Evolutionary conservation across 2,113 vertebrate genomes (phyloP).

Genomic region (Scolopax mira): DNA sequence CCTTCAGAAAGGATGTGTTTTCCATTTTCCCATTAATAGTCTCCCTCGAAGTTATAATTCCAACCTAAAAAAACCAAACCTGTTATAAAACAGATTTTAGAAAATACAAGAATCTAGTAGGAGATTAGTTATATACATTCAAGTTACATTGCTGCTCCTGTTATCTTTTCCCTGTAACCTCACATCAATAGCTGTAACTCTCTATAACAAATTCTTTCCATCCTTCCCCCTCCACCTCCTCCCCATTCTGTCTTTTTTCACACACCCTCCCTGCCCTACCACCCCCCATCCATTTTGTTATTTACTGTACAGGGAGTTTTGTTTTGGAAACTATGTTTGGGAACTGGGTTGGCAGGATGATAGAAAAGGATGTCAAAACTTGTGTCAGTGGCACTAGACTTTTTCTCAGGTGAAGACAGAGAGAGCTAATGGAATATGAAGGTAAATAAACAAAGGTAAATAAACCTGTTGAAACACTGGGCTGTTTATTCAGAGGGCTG

Average conservation of each 20-base stretch:
- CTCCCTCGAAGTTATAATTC: neutral
- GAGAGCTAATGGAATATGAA: neutral
- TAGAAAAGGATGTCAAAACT: neutral
- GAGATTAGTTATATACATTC: neutral
- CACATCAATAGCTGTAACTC: neutral
- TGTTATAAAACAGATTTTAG: neutral
- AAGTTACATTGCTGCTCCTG: neutral
- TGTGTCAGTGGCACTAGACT: neutral
- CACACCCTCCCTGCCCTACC: accelerated
- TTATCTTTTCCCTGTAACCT: neutral
- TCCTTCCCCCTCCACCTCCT: neutral
- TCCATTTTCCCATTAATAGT: neutral
- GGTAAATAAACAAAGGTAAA: slow-evolving; percentile 29
- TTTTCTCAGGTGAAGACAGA: slow-evolving; percentile 1
- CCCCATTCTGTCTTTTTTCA: too few relatives aligned
- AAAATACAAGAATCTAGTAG: neutral
- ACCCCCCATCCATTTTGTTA: neutral
- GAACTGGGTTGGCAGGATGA: neutral
- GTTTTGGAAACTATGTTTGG: neutral
- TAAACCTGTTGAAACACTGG: neutral
- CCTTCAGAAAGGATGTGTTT: neutral
- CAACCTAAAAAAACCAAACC: neutral
- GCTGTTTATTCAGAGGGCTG: neutral
- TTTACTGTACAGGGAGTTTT: neutral
- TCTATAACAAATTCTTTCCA: neutral